Evolutionary conservation across 1,140 invertebrate genomes (phyloP).

Genomic region (Thaumatotibia leucotreta): DNA sequence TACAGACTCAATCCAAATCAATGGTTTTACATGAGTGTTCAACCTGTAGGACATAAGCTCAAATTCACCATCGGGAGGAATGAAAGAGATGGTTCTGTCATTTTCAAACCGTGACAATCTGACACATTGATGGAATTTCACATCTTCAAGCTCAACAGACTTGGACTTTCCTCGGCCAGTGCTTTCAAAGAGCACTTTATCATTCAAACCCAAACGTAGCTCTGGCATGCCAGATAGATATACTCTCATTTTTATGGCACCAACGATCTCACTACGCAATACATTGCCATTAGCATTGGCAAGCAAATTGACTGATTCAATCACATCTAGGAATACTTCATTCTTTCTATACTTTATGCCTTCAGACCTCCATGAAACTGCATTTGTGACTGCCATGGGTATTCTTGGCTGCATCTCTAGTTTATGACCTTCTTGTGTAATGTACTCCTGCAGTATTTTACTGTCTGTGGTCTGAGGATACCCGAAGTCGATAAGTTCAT

Average conservation of each 20-base stretch:
- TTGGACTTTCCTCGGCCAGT: slow-evolving; percentile 99
- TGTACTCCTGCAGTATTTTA: slow-evolving; percentile 99
- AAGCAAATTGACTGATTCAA: slow-evolving; percentile 98
- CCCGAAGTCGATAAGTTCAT: slow-evolving; percentile 99
- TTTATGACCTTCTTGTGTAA: slow-evolving; percentile 99
- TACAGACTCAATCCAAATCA: slow-evolving; percentile 99
- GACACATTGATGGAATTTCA: slow-evolving; percentile 99
- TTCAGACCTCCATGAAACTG: slow-evolving; percentile 99
- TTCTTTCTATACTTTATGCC: slow-evolving; percentile 99
- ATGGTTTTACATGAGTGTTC: slow-evolving; percentile 97
- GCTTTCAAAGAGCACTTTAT: slow-evolving; percentile 99
- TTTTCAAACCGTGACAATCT: slow-evolving; percentile 98
- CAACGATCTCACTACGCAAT: slow-evolving; percentile 98
- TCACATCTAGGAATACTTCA: slow-evolving; percentile 99
- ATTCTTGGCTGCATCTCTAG: slow-evolving; percentile 97
- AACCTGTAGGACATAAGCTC: slow-evolving; percentile 99
- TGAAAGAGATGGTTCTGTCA: slow-evolving; percentile 98
- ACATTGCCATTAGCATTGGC: slow-evolving; percentile 99
- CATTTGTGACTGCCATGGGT: slow-evolving; percentile 99
- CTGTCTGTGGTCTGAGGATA: slow-evolving; percentile 99
- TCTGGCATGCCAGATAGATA: slow-evolving; percentile 99
- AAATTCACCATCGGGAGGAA: slow-evolving; percentile 99
- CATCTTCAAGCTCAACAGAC: slow-evolving; percentile 99
- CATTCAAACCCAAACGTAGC: slow-evolving; percentile 97
- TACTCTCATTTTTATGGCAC: slow-evolving; percentile 99